Percentiles rank a stretch among this genome's conserved stretches.
Evolutionary conservation across 2,113 vertebrate species (phyloP).

Genomic region (Anguilla japonica): DNA sequence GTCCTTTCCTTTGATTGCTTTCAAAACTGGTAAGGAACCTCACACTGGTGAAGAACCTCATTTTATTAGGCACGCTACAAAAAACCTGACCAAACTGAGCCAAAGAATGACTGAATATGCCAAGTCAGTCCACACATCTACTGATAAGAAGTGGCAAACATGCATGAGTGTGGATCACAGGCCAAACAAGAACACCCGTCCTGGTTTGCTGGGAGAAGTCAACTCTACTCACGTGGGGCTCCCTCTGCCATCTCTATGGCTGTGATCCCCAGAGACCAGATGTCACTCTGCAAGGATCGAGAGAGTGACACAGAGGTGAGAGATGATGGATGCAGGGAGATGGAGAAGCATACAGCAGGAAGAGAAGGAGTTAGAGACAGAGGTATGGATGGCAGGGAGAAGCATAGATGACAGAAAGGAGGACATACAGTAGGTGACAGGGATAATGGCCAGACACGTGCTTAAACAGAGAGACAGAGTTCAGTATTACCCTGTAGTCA

Average conservation of each 20-base stretch:
- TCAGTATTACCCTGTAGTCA: slow-evolving; percentile 79
- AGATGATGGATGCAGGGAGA: not conserved
- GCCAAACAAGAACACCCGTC: not conserved
- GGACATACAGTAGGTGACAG: not conserved
- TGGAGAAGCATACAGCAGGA: not conserved
- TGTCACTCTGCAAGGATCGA: slow-evolving; percentile 63
- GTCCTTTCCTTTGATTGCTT: no score
- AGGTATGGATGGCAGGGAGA: not conserved
- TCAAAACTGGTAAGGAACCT: no score
- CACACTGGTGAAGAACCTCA: no score
- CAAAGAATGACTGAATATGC: not conserved
- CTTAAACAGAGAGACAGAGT: not conserved
- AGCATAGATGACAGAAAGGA: not conserved
- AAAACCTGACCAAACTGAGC: no score
- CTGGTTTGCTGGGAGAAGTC: not conserved
- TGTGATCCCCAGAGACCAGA: slow-evolving; percentile 74
- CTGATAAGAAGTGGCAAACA: not conserved
- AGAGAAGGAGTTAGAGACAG: not conserved
- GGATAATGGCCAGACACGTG: not conserved
- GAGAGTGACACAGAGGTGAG: slow-evolving; percentile 27
- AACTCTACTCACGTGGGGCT: slow-evolving; percentile 64
- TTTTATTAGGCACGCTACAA: no score
- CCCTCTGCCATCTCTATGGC: slow-evolving; percentile 76
- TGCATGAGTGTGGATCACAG: not conserved
- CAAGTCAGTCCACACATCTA: not conserved